Percentiles rank a stretch among this genome's conserved stretches.
phyloP scores from a whole-genome alignment of 1,140 invertebrate species.

The Diprion similis region DNA sequence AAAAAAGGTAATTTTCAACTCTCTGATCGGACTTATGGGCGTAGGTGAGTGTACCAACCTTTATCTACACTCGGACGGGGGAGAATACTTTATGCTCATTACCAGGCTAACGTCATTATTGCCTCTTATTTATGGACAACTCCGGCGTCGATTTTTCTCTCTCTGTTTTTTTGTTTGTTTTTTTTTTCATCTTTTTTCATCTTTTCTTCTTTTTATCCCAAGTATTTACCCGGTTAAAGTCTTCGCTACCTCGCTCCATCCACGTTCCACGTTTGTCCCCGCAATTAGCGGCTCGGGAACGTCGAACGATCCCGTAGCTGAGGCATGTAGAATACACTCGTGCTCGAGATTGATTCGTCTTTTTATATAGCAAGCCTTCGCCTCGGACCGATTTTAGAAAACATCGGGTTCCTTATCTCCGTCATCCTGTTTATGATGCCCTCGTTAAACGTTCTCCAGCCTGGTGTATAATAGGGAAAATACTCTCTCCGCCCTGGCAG shows the following conservation, averaged over 20 bases:
- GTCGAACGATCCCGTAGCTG: too few relatives aligned
- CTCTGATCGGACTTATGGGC: conserved; percentile 6
- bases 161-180: too few relatives aligned
- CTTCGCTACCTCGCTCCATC: not conserved
- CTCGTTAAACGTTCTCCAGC: too few relatives aligned
- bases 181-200: too few relatives aligned
- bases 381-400: not conserved
- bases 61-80: conserved; percentile 1
- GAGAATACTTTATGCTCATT: conserved; percentile 6
- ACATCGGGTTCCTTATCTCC: too few relatives aligned
- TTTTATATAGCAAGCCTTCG: not conserved
- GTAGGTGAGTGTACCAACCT: conserved; percentile 7
- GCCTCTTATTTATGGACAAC: conserved; percentile 5
- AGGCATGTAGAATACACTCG: too few relatives aligned
- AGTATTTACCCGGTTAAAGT: not conserved
- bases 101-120: conserved; percentile 7
- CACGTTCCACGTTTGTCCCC: not conserved
- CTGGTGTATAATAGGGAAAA: too few relatives aligned
- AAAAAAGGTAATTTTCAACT: conserved; percentile 4
- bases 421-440: too few relatives aligned
- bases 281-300: not conserved
- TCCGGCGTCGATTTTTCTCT: not conserved
- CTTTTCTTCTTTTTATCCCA: too few relatives aligned
- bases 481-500: too few relatives aligned
- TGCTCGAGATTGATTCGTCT: too few relatives aligned